Evolutionary conservation across 2,888 invertebrate genomes (phyloP).

Genomic region (Eucera pruinosa): DNA sequence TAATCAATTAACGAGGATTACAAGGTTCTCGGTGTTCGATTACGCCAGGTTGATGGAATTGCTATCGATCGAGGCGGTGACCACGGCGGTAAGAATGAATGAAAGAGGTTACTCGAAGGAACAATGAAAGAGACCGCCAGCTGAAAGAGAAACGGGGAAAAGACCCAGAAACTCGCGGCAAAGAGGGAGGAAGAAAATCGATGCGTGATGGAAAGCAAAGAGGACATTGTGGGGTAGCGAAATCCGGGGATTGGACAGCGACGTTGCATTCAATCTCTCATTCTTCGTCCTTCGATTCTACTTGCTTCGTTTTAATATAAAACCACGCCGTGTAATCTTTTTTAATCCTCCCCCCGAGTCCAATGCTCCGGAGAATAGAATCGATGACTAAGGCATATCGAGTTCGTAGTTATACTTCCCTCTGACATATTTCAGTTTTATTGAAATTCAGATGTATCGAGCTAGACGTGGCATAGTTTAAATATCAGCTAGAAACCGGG

Average conservation of each 20-base stretch:
- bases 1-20: constrained; percentile 43
- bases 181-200: constrained; percentile 41
- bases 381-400: constrained; percentile 9
- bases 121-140: constrained; percentile 26
- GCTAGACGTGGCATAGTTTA: neutral
- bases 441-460: neutral
- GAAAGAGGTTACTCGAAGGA: constrained; percentile 35
- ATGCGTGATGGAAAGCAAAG: constrained; percentile 46
- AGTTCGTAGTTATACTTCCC: neutral
- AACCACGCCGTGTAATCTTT: constrained; percentile 29
- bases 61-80: constrained; percentile 43
- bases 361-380: neutral
- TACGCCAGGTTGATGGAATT: constrained; percentile 37
- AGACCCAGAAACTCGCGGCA: constrained; percentile 41
- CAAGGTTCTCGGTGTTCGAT: constrained; percentile 41
- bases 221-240: constrained; percentile 45
- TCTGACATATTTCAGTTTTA: neutral
- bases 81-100: constrained; percentile 20
- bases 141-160: constrained; percentile 55
- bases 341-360: constrained; percentile 12
- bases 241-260: constrained; percentile 46
- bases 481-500: neutral
- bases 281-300: constrained; percentile 28
- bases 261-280: constrained; percentile 37
- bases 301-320: constrained; percentile 35